Base-by-base conservation (phyloP, 2,888 invertebrate genomes). In the Pantelozetes paolii region DNA sequence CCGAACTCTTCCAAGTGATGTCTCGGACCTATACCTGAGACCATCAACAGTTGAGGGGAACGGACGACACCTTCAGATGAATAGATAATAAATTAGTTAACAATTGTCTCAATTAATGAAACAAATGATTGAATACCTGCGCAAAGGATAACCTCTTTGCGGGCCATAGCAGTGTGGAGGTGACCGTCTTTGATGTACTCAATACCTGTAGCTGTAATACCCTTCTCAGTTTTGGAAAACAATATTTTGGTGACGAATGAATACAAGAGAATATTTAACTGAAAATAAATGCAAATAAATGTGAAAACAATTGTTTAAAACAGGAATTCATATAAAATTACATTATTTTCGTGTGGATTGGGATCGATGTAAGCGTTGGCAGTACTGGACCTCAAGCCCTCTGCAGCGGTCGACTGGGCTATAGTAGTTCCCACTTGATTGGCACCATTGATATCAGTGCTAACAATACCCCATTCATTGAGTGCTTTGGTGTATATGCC, bases 1-100 rank as follows among this genome's bases (percentile, higher is more conserved):
- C 79, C 78, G n/a, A 78, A 85, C 77, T 90, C 87, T 76, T 85
- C 79, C 26, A 94, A 84, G 18, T 92, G 90, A 36, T 64, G 6
- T 9, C n/a, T 36, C 1, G 64, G 64, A 20, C 64, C 64, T 1
- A 64, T 64, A 1, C 64, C 64, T n/a, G 36, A 36, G 26, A 64
- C 36, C 64, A 64, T 64, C 40, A 64, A 30, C 20, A 64, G 5
- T 36, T 64, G 64, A 15, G 64, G 64, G 1, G 64, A 36, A 64
- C 64, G 32, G 32, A 64, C 40, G 36, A 40, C 64, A 64, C 64
- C 64, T 64, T 15, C 6, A n/a, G n/a, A n/a, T n/a, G n/a, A n/a
- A n/a, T n/a, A n/a, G 50, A 20, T 50, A 50, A 50, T n/a, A 50
- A 45, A 45, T 18, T 15, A 20, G 6, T 20, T n/a, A n/a, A 20